Conservation (phyloP, 2,888 invertebrate genomes). For the Agrochola lota region DNA sequence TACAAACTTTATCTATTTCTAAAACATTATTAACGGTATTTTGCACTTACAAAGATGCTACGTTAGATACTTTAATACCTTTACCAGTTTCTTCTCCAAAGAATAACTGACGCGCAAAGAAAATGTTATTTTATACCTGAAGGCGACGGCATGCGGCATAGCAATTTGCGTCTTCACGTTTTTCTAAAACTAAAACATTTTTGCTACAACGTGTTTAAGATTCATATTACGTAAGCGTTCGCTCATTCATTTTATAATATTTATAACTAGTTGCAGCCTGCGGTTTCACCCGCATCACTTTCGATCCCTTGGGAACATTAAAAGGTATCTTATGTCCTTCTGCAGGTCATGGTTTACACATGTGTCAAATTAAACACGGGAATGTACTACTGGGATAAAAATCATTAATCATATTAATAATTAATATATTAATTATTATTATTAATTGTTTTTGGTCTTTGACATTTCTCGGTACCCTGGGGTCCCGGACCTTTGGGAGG, state of each 20-base stretch:
- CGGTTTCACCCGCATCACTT: too few species aligned
- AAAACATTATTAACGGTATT: not conserved
- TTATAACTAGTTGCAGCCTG: too few species aligned
- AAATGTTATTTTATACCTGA: conserved; percentile 49
- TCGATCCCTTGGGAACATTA: too few species aligned
- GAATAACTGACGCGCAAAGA: conserved; percentile 35
- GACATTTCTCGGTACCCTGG: too few species aligned
- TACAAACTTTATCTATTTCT: not conserved
- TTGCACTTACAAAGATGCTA: not conserved
- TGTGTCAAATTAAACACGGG: too few species aligned
- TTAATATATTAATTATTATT: too few species aligned
- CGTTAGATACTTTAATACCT: not conserved
- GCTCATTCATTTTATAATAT: not conserved
- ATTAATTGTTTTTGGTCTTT: too few species aligned
- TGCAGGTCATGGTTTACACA: too few species aligned
- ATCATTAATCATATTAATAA: too few species aligned
- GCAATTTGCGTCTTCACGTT: conserved; percentile 42
- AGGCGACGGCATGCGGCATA: conserved; percentile 9
- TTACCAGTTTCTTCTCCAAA: conserved; percentile 15
- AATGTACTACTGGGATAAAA: too few species aligned
- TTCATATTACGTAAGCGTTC: conserved; percentile 25
- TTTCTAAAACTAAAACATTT: conserved; percentile 38
- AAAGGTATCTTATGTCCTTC: too few species aligned
- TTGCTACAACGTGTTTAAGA: conserved; percentile 24
- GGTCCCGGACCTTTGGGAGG: too few species aligned